Conservation (phyloP, 1,140 invertebrate species). For the Platorchestia sp. region DNA sequence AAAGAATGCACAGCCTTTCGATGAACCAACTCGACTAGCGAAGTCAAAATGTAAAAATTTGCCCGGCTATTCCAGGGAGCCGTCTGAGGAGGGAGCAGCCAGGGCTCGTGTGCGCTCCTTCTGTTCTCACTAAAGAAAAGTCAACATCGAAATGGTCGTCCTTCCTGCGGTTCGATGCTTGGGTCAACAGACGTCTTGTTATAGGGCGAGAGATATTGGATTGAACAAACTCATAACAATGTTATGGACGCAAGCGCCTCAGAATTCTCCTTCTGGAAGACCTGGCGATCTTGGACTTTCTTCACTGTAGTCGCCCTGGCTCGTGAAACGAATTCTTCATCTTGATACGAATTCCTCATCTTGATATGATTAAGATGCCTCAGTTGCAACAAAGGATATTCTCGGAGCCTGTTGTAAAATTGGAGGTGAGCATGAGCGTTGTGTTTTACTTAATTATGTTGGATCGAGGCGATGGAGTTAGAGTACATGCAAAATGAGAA, state of each 20-base stretch:
- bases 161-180: background rate
- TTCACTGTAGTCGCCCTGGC: background rate
- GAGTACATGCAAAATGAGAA: background rate
- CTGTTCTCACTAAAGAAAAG: slow-evolving; percentile 39
- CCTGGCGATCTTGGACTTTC: background rate
- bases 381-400: background rate
- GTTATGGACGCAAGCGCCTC: slow-evolving; percentile 3
- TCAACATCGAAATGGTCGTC: background rate
- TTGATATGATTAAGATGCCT: background rate
- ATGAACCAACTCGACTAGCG: background rate
- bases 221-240: slow-evolving; percentile 38
- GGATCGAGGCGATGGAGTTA: background rate
- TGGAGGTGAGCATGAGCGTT: background rate
- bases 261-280: background rate
- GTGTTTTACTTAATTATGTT: background rate
- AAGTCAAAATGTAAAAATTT: background rate
- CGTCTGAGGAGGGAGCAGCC: background rate
- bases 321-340: background rate
- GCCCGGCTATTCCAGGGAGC: background rate
- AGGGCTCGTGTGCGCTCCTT: background rate
- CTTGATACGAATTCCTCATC: background rate
- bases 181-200: slow-evolving; percentile 41
- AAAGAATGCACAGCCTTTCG: background rate
- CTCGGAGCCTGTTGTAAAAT: background rate
- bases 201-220: slow-evolving; percentile 19